These are phyloP conservation scores for Dolichoris vasculosae DNA, from an alignment of 1,140 invertebrate genomes.

Conservation along the genomic window DNA sequence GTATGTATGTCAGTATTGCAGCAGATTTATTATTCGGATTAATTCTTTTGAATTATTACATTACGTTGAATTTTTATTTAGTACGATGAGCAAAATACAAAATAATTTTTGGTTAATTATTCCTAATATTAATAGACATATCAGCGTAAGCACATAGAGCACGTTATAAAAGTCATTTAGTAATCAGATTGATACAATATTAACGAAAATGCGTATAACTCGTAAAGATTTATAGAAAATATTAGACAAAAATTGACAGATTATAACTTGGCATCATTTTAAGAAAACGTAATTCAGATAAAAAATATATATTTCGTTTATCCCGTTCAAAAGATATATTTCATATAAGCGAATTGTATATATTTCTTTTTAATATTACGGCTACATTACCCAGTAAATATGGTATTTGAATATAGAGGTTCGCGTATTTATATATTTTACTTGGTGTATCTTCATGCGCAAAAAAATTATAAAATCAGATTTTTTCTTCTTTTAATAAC, in stretches of 20 bases:
- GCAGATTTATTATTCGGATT: neutral
- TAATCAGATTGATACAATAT: constrained; percentile 20
- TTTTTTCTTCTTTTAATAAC: neutral
- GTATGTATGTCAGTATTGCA: neutral
- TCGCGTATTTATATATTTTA: constrained; percentile 29
- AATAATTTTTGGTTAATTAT: constrained; percentile 26
- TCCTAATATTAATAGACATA: constrained; percentile 1
- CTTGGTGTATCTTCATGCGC: constrained; percentile 4
- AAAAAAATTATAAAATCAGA: constrained; percentile 18
- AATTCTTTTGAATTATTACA: constrained; percentile 3
- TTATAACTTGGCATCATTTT: constrained; percentile 39
- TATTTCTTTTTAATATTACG: constrained; percentile 53
- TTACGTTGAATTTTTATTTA: neutral
- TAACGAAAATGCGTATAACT: constrained; percentile 30
- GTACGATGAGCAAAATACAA: constrained; percentile 27
- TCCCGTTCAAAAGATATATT: neutral
- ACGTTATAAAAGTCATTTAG: constrained; percentile 29
- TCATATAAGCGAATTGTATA: constrained; percentile 9
- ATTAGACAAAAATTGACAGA: constrained; percentile 32
- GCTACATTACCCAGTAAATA: constrained; percentile 33
- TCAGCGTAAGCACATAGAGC: constrained; percentile 34
- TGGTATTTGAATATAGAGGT: constrained; percentile 37
- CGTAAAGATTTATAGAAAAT: constrained; percentile 5
- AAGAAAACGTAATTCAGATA: constrained; percentile 37
- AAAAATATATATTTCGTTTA: constrained; percentile 40